Percentiles rank a stretch among this genome's conserved stretches.
These are phyloP conservation scores for Scaptodrosophila latifasciaeformis DNA, from an alignment of 2,888 invertebrate genomes.

Conservation along the genomic window DNA sequence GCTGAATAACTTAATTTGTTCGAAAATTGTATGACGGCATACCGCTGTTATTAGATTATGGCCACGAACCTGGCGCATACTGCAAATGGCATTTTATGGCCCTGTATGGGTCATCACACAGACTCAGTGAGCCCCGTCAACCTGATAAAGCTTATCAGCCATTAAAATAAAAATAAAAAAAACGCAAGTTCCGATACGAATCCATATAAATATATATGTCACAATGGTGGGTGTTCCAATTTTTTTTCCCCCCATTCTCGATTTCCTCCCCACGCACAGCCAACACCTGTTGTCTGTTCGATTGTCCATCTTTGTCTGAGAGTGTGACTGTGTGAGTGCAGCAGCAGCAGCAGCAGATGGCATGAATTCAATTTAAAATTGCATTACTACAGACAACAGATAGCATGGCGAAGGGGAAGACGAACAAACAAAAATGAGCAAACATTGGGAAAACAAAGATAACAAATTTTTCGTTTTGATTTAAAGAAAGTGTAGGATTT, in stretches of 20 bases:
- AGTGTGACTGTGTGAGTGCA: background rate
- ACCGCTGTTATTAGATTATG: slow-evolving; percentile 45
- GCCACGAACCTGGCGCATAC: slow-evolving; percentile 3
- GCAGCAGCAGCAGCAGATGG: slow-evolving; percentile 39
- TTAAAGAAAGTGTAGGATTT: too few species aligned
- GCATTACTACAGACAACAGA: slow-evolving; percentile 12
- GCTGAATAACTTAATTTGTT: too few species aligned
- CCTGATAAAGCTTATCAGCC: background rate
- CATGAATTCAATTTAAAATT: slow-evolving; percentile 59
- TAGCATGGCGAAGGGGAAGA: too few species aligned
- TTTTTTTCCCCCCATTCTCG: slow-evolving; percentile 11
- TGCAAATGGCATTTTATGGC: slow-evolving; percentile 35
- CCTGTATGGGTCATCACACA: background rate
- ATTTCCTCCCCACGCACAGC: background rate
- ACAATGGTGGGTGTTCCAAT: slow-evolving; percentile 5
- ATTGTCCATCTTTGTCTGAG: background rate
- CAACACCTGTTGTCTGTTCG: slow-evolving; percentile 53
- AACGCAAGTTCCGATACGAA: background rate
- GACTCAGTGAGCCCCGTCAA: too few species aligned
- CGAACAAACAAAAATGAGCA: background rate
- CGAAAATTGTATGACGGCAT: too few species aligned
- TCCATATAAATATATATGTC: background rate
- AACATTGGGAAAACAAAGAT: background rate
- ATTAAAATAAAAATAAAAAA: slow-evolving; percentile 7
- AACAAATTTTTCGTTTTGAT: too few species aligned